Conservation (phyloP, 2,888 invertebrate genomes). For the Pegoplata infirma region DNA sequence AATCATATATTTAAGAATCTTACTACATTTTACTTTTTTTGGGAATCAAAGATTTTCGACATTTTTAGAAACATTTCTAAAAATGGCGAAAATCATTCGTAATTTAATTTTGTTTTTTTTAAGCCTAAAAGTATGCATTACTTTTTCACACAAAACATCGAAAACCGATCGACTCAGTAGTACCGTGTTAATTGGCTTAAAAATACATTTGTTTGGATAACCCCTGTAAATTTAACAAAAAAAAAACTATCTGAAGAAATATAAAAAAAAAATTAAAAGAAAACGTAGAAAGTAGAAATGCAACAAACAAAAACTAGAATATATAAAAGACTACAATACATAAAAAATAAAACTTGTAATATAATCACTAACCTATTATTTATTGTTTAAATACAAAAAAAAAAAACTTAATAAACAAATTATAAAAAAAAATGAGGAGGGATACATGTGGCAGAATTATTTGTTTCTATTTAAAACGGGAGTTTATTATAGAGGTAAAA, state of each 20-base stretch:
- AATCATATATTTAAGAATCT: too few species aligned
- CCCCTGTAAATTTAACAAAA: too few species aligned
- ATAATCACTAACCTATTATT: constrained; percentile 47
- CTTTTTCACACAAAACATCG: too few species aligned
- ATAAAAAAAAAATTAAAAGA: background rate
- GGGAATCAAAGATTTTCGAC: too few species aligned
- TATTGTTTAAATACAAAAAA: constrained; percentile 21
- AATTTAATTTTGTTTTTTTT: too few species aligned
- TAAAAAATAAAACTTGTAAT: constrained; percentile 22
- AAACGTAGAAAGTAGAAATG: background rate
- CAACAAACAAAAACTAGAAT: background rate
- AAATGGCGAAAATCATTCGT: too few species aligned
- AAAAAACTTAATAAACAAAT: constrained; percentile 20
- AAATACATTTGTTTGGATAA: background rate
- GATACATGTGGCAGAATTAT: constrained; percentile 35
- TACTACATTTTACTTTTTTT: too few species aligned
- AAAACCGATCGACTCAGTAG: too few species aligned
- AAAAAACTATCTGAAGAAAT: background rate
- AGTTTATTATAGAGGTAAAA: background rate
- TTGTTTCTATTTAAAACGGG: background rate
- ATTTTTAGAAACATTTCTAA: too few species aligned
- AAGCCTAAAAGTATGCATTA: too few species aligned
- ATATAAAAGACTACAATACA: background rate
- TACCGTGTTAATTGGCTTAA: too few species aligned
- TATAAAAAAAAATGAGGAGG: constrained; percentile 45